A percentile compares a stretch with the other conserved stretches of the same genome.
These are phyloP conservation scores for Clupea harengus DNA, from an alignment of 2,113 vertebrate species.

Conservation along the genomic window DNA sequence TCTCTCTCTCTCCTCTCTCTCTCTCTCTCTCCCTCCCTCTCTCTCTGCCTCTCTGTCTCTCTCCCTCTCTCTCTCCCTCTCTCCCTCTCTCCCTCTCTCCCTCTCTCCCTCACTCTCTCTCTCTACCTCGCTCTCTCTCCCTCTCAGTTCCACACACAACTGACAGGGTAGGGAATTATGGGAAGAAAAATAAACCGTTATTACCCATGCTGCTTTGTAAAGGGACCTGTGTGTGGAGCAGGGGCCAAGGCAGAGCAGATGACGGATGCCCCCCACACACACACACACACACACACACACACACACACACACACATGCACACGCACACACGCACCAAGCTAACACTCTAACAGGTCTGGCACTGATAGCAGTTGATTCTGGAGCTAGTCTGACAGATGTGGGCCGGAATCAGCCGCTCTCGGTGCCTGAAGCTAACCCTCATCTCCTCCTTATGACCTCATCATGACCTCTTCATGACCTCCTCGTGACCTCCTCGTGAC, in stretches of 20 bases:
- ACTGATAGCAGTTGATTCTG: neutral
- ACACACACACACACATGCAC: neutral
- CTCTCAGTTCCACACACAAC: too few species aligned
- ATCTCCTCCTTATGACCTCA: neutral
- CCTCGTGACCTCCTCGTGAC: too few species aligned
- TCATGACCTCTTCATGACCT: too few species aligned
- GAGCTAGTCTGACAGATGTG: neutral
- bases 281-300: neutral
- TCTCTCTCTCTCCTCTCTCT: too few species aligned
- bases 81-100: too few species aligned
- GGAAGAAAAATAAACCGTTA: conserved; percentile 47
- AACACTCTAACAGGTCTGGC: neutral
- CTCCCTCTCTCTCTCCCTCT: too few species aligned
- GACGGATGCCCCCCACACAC: neutral
- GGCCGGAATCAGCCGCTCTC: neutral
- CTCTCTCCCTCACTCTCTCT: neutral
- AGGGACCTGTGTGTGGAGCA: conserved; percentile 22
- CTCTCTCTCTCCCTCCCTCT: too few species aligned
- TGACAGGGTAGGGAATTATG: too few species aligned
- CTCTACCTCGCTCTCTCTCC: too few species aligned
- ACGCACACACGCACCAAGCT: neutral
- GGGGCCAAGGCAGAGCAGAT: too few species aligned
- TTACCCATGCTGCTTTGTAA: conserved; percentile 46
- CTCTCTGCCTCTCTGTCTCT: too few species aligned
- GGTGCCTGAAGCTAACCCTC: neutral